These are phyloP conservation scores for Micromys minutus DNA, from an alignment of 2,113 vertebrate species.

Conservation along the genomic window DNA sequence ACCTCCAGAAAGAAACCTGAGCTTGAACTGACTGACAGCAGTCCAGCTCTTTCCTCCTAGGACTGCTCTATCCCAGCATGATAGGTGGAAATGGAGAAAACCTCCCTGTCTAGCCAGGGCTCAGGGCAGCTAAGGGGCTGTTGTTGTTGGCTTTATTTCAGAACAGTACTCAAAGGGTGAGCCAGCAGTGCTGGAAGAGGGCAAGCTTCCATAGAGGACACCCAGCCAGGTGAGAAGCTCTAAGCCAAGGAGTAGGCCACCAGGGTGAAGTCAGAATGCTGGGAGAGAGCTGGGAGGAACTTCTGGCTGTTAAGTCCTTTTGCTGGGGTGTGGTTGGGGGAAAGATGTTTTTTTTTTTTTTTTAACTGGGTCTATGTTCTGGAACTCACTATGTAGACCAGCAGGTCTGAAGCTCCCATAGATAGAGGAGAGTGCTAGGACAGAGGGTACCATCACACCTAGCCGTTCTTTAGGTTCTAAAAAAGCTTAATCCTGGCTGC, in stretches of 20 bases:
- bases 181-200: not conserved
- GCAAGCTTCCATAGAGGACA: not conserved
- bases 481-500: not conserved
- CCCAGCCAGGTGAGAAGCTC: rapidly evolving
- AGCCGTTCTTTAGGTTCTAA: not conserved
- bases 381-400: not conserved
- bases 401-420: not conserved
- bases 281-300: not conserved
- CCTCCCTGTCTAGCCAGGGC: not conserved
- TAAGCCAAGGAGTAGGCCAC: not conserved
- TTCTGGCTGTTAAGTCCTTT: not conserved
- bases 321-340: not conserved
- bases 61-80: not conserved
- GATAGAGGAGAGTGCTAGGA: not conserved
- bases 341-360: not conserved
- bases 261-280: not conserved
- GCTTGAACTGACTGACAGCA: not conserved
- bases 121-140: not conserved
- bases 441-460: no score
- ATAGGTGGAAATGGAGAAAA: not conserved
- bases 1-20: not conserved
- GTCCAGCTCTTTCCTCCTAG: not conserved
- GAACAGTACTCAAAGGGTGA: not conserved
- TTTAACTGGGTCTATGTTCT: not conserved
- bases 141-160: not conserved